A percentile compares a stretch with the other conserved stretches of the same genome.
These are phyloP conservation scores for Rhynchophorus ferrugineus DNA, from an alignment of 1,140 invertebrate species.

Conservation along the genomic window DNA sequence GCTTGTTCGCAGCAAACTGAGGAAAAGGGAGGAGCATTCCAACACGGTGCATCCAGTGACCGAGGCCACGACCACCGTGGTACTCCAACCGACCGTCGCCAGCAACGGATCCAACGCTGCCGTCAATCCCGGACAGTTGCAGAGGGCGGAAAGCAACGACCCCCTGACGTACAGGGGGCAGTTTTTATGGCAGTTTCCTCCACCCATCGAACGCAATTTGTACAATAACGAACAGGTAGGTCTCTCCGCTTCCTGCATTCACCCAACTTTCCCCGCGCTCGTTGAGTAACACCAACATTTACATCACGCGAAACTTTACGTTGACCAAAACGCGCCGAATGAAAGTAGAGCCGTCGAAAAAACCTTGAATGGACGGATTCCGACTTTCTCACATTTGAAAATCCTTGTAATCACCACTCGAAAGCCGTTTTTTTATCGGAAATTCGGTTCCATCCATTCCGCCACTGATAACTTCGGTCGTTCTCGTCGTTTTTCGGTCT, in stretches of 20 bases:
- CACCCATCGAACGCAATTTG: constrained; percentile 62
- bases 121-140: constrained; percentile 24
- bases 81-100: constrained; percentile 47
- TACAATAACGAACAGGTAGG: constrained; percentile 72
- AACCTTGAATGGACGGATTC: too few species aligned
- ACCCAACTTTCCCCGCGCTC: too few species aligned
- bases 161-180: constrained; percentile 45
- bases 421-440: too few species aligned
- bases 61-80: constrained; percentile 45
- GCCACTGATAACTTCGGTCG: too few species aligned
- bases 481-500: too few species aligned
- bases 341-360: too few species aligned
- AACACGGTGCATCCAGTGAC: constrained; percentile 52
- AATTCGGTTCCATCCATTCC: too few species aligned
- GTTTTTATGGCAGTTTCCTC: constrained; percentile 71
- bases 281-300: too few species aligned
- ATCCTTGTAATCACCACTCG: too few species aligned
- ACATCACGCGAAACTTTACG: too few species aligned
- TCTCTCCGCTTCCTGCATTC: constrained; percentile 19
- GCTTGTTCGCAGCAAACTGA: constrained; percentile 79
- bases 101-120: constrained; percentile 25
- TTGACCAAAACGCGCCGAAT: too few species aligned
- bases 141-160: constrained; percentile 20
- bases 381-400: too few species aligned
- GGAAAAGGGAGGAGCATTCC: constrained; percentile 70